Evolutionary conservation across 2,797 vertebrate genomes (phyloP).

Genomic region (Bradypodion ventrale): DNA sequence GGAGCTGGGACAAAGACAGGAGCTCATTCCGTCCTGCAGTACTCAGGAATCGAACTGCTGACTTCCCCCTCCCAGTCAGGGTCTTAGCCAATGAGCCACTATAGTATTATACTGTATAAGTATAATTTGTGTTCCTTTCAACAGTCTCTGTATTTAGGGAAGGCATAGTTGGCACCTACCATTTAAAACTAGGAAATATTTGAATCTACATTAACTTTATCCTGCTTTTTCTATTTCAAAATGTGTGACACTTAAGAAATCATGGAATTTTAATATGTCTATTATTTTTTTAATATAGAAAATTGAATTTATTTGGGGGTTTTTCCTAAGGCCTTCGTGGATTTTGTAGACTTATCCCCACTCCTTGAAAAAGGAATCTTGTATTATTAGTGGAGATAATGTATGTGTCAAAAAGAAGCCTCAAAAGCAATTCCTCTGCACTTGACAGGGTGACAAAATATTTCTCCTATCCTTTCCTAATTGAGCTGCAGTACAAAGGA

Average conservation of each 20-base stretch:
- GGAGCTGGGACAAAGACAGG: too few relatives aligned
- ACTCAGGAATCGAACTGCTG: too few relatives aligned
- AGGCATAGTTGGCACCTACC: constrained; percentile 36
- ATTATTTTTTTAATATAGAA: constrained; percentile 51
- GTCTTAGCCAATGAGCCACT: too few relatives aligned
- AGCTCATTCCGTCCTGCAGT: too few relatives aligned
- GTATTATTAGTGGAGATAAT: constrained; percentile 79
- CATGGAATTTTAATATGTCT: constrained; percentile 48
- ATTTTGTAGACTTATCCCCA: constrained; percentile 71
- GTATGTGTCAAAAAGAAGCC: constrained; percentile 82
- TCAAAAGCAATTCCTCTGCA: constrained; percentile 84
- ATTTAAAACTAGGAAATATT: background rate
- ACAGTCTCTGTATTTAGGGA: constrained; percentile 44
- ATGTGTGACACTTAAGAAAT: constrained; percentile 61
- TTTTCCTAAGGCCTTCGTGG: constrained; percentile 50
- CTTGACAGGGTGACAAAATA: constrained; percentile 98
- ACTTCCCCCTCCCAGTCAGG: too few relatives aligned
- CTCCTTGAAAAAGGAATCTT: constrained; percentile 73
- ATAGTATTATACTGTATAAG: too few relatives aligned
- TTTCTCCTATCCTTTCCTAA: constrained; percentile 92
- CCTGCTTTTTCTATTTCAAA: constrained; percentile 56
- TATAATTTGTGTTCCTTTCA: constrained; percentile 51
- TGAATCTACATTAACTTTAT: constrained; percentile 57
- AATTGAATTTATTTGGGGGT: constrained; percentile 52
- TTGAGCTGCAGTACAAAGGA: constrained; percentile 84